Evolutionary conservation across 2,113 vertebrate genomes (phyloP).

Genomic region (Tympanuchus pallidicinctus): DNA sequence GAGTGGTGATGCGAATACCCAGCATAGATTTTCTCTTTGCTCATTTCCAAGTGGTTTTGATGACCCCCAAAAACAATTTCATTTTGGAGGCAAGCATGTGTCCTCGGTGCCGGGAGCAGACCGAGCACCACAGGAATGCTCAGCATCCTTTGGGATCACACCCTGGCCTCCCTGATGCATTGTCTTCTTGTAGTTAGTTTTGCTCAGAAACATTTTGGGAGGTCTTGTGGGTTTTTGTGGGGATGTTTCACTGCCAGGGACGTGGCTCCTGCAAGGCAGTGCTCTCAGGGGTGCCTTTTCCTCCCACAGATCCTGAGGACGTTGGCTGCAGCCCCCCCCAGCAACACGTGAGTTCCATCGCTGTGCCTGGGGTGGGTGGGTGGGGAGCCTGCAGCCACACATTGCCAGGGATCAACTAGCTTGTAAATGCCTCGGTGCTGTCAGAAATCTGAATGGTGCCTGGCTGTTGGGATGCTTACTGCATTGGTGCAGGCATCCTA

Average conservation of each 20-base stretch:
- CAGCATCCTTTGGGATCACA: background rate
- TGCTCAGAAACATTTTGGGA: background rate
- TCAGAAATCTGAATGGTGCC: background rate
- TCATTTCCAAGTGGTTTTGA: background rate
- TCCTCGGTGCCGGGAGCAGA: background rate
- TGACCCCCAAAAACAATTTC: background rate
- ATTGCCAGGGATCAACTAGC: background rate
- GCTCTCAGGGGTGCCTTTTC: background rate
- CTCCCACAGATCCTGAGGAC: conserved; percentile 89
- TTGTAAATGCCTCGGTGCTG: fast-evolving
- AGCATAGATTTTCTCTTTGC: background rate
- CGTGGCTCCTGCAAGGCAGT: background rate
- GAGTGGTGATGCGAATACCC: conserved; percentile 50
- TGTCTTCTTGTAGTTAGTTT: background rate
- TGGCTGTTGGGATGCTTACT: background rate
- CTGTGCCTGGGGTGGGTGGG: background rate
- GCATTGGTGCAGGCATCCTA: background rate
- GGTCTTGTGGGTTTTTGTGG: background rate
- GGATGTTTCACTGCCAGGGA: background rate
- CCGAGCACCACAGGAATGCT: fast-evolving
- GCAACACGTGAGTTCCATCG: conserved; percentile 80
- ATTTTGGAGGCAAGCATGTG: background rate
- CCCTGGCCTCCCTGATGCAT: background rate
- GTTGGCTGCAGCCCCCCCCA: conserved; percentile 88
- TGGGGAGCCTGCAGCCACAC: fast-evolving